Percentiles rank a stretch among this genome's conserved stretches.
Evolutionary conservation across 2,888 invertebrate genomes (phyloP).

Genomic region (Nebria brevicollis): DNA sequence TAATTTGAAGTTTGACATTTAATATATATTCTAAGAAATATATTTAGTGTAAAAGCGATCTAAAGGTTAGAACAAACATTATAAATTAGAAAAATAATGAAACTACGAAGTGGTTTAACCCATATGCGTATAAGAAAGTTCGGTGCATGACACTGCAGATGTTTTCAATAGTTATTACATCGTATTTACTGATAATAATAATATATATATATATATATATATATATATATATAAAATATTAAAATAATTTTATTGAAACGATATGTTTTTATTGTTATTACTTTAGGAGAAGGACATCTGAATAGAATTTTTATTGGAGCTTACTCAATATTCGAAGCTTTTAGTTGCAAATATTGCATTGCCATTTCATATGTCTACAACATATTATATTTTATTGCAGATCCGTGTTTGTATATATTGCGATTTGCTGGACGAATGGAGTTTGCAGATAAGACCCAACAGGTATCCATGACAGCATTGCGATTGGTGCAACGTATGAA

Average conservation of each 20-base stretch:
- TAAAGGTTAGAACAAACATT: no score
- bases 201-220: no score
- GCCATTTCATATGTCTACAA: neutral
- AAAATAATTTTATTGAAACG: neutral
- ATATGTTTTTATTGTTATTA: neutral
- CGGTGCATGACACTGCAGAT: no score
- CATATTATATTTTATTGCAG: constrained; percentile 62
- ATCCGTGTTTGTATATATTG: constrained; percentile 95
- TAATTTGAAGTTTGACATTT: no score
- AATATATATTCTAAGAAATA: no score
- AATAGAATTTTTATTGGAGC: neutral
- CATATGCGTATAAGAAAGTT: no score
- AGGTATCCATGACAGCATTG: constrained; percentile 94
- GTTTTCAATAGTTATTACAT: no score
- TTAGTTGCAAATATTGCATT: neutral
- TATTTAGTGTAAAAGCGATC: no score
- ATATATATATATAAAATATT: no score
- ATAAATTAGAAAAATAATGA: no score
- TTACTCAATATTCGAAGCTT: neutral
- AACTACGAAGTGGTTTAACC: no score
- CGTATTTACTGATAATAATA: no score
- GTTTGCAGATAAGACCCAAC: constrained; percentile 91
- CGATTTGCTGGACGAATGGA: constrained; percentile 94
- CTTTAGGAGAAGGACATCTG: neutral
- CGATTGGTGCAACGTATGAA: constrained; percentile 97